Evolutionary conservation across 2,797 vertebrate genomes (phyloP).

Genomic region (Thaleichthys pacificus): DNA sequence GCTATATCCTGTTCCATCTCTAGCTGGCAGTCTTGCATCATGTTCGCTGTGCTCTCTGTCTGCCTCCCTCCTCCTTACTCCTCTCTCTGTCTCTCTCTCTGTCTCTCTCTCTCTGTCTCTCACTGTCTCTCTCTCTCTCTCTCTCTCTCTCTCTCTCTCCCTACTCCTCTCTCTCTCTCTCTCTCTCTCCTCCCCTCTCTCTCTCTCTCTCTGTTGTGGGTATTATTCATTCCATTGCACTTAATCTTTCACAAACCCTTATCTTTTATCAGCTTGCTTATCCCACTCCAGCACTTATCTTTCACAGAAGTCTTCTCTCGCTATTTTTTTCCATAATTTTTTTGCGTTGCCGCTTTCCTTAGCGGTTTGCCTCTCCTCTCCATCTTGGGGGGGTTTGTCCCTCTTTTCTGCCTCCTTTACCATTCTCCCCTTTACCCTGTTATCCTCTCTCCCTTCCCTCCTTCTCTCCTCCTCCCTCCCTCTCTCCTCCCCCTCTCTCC

Average conservation of each 20-base stretch:
- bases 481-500: not conserved
- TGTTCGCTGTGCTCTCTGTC: conserved; percentile 35
- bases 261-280: not conserved
- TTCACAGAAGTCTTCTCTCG: not conserved
- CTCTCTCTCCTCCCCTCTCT: conserved; percentile 19
- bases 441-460: not conserved
- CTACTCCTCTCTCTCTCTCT: not conserved
- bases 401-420: not conserved
- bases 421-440: not conserved
- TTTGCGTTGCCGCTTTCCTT: not conserved
- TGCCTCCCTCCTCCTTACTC: not conserved
- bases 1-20: conserved; percentile 69
- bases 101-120: conserved; percentile 26
- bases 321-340: conserved; percentile 4
- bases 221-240: conserved; percentile 5
- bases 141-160: not conserved
- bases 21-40: conserved; percentile 77
- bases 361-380: conserved; percentile 6
- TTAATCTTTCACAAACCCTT: not conserved
- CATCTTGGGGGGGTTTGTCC: not conserved
- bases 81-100: conserved; percentile 18
- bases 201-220: not conserved
- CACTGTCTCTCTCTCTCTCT: conserved; percentile 1
- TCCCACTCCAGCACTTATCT: conserved; percentile 1
- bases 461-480: conserved; percentile 10